Evolutionary conservation across 1,140 invertebrate species (phyloP), one percentile per base, ranked within the genome.

Genomic region (Samia ricini): DNA sequence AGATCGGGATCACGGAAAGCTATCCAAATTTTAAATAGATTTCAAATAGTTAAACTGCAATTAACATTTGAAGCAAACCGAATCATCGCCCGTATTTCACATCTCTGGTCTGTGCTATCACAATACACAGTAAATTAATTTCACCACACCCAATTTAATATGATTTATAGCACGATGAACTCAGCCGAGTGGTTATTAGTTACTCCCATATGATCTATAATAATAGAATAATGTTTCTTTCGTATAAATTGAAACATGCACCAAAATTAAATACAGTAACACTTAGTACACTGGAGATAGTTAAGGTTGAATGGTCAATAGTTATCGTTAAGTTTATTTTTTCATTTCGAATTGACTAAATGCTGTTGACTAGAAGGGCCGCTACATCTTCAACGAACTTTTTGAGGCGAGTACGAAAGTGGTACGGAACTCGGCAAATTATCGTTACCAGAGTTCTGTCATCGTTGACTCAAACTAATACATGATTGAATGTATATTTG

Each of bases 71-170:
- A 42, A 42, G 33, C 33, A 15, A 15, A 42, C 33, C 10, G 33
- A 42, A 42, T 42, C 33, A 15, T 42, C 8, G 8, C 8, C 33
- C 33, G 33, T 42, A 42, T 42, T 15, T 42, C 33, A 42, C 33
- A 12, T 42, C 33, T 42, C 33, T 15, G 33, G 33, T 15, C 19
- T 8, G 8, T 2, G 20, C 56, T 57, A 57, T 57, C 56, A 57
- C 56, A 57, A 12, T 57, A 57, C 56, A 57, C 56, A 57, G 26
- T 57, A 57, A 57, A 57, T 57, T 57, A 57, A 57, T 57, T 57
- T 57, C 26, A 20, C 56, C 56, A 36, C 33, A 57, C 56, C 26
- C 56, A 36, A 57, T 57, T 57, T 57, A 57, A 57, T 57, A 36
- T 57, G 56, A 57, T 57, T 57, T 57, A 57, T 29, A 20, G 10